phyloP scores from a whole-genome alignment of 2,113 vertebrate species.

The Nematolebias whitei region DNA sequence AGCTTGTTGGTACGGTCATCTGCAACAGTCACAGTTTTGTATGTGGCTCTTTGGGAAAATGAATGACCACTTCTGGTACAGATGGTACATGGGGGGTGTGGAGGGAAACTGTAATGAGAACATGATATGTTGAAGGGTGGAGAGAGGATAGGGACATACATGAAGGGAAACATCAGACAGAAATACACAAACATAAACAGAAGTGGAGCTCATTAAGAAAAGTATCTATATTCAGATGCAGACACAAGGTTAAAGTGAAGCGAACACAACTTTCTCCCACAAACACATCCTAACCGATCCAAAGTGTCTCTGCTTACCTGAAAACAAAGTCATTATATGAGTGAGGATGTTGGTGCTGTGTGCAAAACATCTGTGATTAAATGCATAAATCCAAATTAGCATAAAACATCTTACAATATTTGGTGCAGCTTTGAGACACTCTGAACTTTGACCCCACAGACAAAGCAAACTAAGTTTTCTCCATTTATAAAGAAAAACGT shows the following conservation, averaged over 20 bases:
- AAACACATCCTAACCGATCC: too few relatives aligned
- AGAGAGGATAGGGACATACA: background rate
- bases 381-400: slow-evolving; percentile 45
- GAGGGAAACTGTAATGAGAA: slow-evolving; percentile 19
- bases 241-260: slow-evolving; percentile 58
- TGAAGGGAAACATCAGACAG: slow-evolving; percentile 43
- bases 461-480: slow-evolving; percentile 30
- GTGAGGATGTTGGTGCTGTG: slow-evolving; percentile 1
- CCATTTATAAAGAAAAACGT: slow-evolving; percentile 8
- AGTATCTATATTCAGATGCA: slow-evolving; percentile 59
- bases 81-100: background rate
- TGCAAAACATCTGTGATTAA: slow-evolving; percentile 48
- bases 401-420: slow-evolving; percentile 33
- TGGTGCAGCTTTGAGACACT: slow-evolving; percentile 38
- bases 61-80: background rate
- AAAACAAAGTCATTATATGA: slow-evolving; percentile 48
- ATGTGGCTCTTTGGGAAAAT: too few relatives aligned
- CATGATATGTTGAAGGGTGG: background rate
- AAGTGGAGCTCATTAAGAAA: slow-evolving; percentile 54
- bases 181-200: slow-evolving; percentile 19
- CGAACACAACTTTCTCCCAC: slow-evolving; percentile 16
- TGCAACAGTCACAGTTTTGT: too few relatives aligned
- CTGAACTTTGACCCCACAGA: slow-evolving; percentile 15
- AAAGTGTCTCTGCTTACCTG: slow-evolving; percentile 26
- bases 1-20: too few relatives aligned